Conservation (phyloP, 2,888 invertebrate genomes). For the Perizoma affinitatum region DNA sequence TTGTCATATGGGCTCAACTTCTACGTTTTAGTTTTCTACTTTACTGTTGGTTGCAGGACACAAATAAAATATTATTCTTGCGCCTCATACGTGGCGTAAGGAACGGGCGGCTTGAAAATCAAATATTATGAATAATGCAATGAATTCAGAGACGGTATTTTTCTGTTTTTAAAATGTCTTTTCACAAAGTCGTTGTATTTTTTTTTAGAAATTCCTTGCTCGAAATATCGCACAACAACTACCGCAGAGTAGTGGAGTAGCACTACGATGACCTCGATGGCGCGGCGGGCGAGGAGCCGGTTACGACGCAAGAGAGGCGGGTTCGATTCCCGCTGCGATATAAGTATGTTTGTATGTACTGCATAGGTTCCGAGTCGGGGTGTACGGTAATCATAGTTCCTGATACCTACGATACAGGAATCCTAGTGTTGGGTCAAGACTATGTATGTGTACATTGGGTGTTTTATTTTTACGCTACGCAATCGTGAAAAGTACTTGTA, state of each 20-base stretch:
- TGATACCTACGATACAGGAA: no score
- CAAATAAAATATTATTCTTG: slow-evolving; percentile 11
- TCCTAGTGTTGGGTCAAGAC: no score
- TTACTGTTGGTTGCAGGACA: neutral
- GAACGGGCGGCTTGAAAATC: slow-evolving; percentile 47
- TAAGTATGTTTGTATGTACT: no score
- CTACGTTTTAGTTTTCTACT: neutral
- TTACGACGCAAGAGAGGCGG: no score
- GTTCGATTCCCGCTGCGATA: no score
- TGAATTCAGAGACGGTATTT: slow-evolving; percentile 18
- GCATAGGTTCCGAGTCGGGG: no score
- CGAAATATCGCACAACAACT: neutral
- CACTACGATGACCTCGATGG: no score
- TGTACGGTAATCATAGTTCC: no score
- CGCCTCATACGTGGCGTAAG: neutral
- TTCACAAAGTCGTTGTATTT: neutral
- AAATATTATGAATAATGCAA: slow-evolving; percentile 64
- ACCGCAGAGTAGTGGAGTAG: neutral
- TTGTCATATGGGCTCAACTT: neutral
- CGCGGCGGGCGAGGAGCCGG: no score
- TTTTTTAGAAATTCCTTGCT: neutral
- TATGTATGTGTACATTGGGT: no score
- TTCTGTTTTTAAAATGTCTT: slow-evolving; percentile 4
- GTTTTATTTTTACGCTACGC: no score
- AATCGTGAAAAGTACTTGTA: no score